Base-by-base conservation (phyloP, 2,113 vertebrate species). In the Cyanoliseus patagonus region DNA sequence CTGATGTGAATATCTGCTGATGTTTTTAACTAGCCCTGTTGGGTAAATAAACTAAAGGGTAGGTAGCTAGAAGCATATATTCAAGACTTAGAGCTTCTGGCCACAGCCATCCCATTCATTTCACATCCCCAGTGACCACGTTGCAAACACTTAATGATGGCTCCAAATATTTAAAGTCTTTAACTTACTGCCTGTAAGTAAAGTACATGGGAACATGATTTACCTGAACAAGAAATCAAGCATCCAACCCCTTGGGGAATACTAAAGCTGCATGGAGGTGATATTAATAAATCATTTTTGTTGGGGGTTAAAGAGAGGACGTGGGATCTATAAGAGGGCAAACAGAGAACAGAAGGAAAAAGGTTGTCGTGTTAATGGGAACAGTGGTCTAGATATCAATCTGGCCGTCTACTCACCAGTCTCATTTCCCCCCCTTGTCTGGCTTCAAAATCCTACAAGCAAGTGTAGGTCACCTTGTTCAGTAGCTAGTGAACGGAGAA, bases 371-470 rank as follows among this genome's bases (percentile, higher is more conserved):
- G 73, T 49, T 95, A 88, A 92, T 92, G 92, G 89, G 75, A 91
- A 88, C 88, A 80, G 63, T 37, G 83, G 88, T 92, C 72, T 68
- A 86, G 91, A 91, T 92, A 95, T 94, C 18, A 17, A 88, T 92
- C 64, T 88, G 42, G 67, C 74, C 0, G 0, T 85, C 84, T 75
- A 51, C 91, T 91, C 69, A 20, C 52, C 31, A 16, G 76, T 92
- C 73, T 90, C 42, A 63, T 81, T 69, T 10, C 18, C 24, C 19
- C 7, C 0, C 68, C 79, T 95, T 74, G 49, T 67, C 88, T 81
- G 72, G 53, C 49, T 91, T 81, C 80, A 86, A 11, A 88, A 91
- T 82, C 81, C 66, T 78, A 68, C 67, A 68, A 91, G 66, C 77
- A 82, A 78, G 73, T 61, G 22, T 82, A 84, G 86, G 74, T 96